A percentile compares a stretch with the other conserved stretches of the same genome.
phyloP scores from a whole-genome alignment of 92 coral and sea anemone species.

The Chrysogorgia sp. region DNA sequence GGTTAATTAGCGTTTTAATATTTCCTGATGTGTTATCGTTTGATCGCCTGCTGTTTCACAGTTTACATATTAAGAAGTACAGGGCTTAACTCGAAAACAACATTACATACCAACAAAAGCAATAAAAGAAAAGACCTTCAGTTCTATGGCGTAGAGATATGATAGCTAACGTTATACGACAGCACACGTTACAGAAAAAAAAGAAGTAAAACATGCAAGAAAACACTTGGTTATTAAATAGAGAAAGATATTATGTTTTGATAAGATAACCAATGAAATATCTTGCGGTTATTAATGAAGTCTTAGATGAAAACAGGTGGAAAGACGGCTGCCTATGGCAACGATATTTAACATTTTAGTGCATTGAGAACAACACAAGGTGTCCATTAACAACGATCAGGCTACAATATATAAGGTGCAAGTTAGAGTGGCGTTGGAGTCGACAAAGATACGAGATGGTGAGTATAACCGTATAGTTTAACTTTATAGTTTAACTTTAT shows the following conservation, averaged over 20 bases:
- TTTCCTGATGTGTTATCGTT: too few relatives aligned
- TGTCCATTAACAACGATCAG: conserved; percentile 30
- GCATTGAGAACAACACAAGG: not conserved
- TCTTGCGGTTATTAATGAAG: not conserved
- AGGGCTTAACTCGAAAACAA: too few relatives aligned
- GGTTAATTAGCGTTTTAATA: too few relatives aligned
- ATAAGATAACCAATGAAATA: not conserved
- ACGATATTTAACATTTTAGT: not conserved
- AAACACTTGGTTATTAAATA: not conserved
- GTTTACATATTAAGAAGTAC: too few relatives aligned
- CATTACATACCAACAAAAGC: too few relatives aligned
- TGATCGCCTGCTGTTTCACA: too few relatives aligned
- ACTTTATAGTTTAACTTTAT: too few relatives aligned
- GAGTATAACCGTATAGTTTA: not conserved
- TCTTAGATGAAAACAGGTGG: conserved; percentile 6
- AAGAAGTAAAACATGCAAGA: too few relatives aligned
- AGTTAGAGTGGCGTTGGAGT: not conserved
- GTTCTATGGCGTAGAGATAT: too few relatives aligned
- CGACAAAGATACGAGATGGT: conserved; percentile 1
- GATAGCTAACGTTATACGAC: too few relatives aligned
- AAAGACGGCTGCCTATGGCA: conserved; percentile 1
- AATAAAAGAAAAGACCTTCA: too few relatives aligned
- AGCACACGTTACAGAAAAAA: too few relatives aligned
- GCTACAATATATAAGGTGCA: not conserved
- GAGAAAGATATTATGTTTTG: conserved; percentile 6